phyloP scores from a whole-genome alignment of 1,140 invertebrate species.

The Patella vulgata region DNA sequence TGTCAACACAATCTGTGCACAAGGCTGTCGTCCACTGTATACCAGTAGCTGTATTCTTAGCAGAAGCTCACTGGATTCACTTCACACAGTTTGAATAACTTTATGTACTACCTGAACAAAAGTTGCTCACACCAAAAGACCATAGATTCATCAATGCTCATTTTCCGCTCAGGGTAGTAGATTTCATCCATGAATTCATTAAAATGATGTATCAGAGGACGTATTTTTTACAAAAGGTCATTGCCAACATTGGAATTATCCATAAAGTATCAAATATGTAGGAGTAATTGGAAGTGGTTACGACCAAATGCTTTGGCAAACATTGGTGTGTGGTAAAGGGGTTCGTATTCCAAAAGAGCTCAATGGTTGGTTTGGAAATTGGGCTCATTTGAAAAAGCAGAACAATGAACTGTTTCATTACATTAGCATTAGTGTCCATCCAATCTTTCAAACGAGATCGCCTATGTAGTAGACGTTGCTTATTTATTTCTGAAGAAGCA shows the following conservation, averaged over 20 bases:
- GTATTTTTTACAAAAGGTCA: too few species aligned
- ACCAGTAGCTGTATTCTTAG: too few species aligned
- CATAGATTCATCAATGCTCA: too few species aligned
- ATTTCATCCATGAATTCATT: too few species aligned
- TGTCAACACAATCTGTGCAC: too few species aligned
- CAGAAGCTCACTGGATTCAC: too few species aligned
- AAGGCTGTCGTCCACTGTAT: too few species aligned
- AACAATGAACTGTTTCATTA: constrained; percentile 18
- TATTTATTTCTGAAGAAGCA: background rate
- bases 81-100: constrained; percentile 6
- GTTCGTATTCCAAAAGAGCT: constrained; percentile 5
- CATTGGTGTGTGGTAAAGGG: constrained; percentile 3
- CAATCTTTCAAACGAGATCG: background rate
- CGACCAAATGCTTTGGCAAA: background rate
- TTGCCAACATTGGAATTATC: background rate
- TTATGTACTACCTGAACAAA: background rate
- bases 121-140: too few species aligned
- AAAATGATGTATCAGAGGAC: too few species aligned
- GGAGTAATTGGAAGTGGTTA: constrained; percentile 5
- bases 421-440: background rate
- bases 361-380: constrained; percentile 8
- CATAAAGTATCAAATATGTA: constrained; percentile 8
- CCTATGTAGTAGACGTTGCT: background rate
- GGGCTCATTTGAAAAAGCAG: background rate
- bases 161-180: too few species aligned